A percentile compares a stretch with the other conserved stretches of the same genome.
phyloP scores from a whole-genome alignment of 1,140 invertebrate genomes.

The Mya arenaria region DNA sequence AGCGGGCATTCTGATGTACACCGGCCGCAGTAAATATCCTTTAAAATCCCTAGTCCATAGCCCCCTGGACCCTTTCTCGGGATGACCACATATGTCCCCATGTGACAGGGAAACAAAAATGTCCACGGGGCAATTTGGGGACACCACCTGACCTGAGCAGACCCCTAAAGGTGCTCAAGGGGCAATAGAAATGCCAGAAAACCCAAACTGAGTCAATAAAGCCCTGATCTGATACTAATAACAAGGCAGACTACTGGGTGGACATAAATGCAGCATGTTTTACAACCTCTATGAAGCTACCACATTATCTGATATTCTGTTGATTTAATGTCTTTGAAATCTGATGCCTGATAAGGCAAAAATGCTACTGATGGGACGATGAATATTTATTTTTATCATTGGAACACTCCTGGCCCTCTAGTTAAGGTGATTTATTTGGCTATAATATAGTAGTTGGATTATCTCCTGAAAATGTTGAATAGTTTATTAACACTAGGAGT shows the following conservation, averaged over 20 bases:
- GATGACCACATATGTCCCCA: slow-evolving; percentile 41
- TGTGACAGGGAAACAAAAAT: slow-evolving; percentile 18
- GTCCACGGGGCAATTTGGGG: slow-evolving; percentile 32
- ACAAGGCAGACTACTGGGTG: neutral
- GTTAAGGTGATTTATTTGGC: too few relatives aligned
- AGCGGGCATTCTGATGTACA: neutral
- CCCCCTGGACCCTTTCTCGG: too few relatives aligned
- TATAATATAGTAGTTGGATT: too few relatives aligned
- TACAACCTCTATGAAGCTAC: neutral
- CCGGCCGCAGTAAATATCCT: slow-evolving; percentile 4
- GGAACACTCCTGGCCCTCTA: too few relatives aligned
- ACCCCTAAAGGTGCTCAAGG: slow-evolving; percentile 9
- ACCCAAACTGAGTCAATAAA: neutral
- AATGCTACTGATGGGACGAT: neutral
- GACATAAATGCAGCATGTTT: neutral
- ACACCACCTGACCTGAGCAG: slow-evolving; percentile 34
- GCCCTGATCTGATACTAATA: neutral
- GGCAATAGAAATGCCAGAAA: neutral
- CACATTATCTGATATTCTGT: neutral
- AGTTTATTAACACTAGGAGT: too few relatives aligned
- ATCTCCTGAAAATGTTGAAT: too few relatives aligned
- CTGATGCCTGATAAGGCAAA: neutral
- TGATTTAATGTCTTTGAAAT: neutral
- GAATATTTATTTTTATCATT: too few relatives aligned
- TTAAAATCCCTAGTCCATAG: too few relatives aligned